phyloP scores from a whole-genome alignment of 2,797 vertebrate species.

The Geotrypetes seraphini region DNA sequence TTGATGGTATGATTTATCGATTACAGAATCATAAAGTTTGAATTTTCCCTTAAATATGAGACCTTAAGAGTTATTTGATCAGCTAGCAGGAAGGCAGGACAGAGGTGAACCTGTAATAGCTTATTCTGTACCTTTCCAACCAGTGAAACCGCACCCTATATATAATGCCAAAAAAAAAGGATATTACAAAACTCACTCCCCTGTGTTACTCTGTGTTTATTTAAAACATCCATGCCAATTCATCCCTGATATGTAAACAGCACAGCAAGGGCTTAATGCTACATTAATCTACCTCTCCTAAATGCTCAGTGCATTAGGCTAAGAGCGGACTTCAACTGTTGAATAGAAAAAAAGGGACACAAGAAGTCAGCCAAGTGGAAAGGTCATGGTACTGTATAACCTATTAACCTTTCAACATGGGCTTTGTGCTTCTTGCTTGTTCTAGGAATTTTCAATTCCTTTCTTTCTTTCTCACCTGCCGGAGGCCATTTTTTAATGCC shows the following conservation, averaged over 20 bases:
- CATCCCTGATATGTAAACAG: slow-evolving; percentile 27
- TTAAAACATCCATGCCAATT: slow-evolving; percentile 17
- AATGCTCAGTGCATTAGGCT: slow-evolving; percentile 15
- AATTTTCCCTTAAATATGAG: too few relatives aligned
- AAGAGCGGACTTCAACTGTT: background rate
- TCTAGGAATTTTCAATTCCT: background rate
- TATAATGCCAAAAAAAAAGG: background rate
- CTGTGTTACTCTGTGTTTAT: slow-evolving; percentile 21
- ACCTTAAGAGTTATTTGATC: too few relatives aligned
- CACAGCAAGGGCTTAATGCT: slow-evolving; percentile 29
- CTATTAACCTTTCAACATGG: slow-evolving; percentile 1
- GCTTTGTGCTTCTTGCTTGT: background rate
- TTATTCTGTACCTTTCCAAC: background rate
- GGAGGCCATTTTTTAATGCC: background rate
- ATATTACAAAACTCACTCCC: background rate
- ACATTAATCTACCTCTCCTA: slow-evolving; percentile 30
- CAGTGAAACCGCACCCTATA: background rate
- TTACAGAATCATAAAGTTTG: too few relatives aligned
- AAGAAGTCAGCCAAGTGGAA: slow-evolving; percentile 12
- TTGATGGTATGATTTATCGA: too few relatives aligned
- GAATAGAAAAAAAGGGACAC: slow-evolving; percentile 4
- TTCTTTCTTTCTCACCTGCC: background rate
- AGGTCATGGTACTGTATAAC: slow-evolving; percentile 4
- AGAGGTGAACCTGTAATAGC: background rate
- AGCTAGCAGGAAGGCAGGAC: background rate